Conservation (phyloP, 2,888 invertebrate genomes). For the Drosophila sordidapex region DNA sequence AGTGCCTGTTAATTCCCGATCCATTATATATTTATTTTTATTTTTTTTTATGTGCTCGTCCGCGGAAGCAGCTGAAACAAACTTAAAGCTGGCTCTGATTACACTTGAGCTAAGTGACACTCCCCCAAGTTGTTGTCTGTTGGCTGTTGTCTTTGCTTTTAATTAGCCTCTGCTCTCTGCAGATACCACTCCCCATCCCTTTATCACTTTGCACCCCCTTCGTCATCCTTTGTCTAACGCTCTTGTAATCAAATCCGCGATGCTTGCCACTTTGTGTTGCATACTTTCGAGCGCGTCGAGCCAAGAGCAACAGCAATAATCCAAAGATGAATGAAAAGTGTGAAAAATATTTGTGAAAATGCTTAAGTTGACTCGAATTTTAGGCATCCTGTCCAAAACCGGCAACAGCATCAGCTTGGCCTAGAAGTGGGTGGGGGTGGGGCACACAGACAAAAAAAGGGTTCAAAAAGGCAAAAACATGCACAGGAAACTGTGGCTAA, state of each 20-base stretch:
- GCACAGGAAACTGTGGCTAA: slow-evolving; percentile 78
- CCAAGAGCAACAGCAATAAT: slow-evolving; percentile 16
- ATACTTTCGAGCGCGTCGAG: slow-evolving; percentile 52
- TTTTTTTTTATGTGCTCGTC: background rate
- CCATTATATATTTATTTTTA: background rate
- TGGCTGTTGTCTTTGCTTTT: slow-evolving; percentile 66
- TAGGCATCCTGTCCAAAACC: slow-evolving; percentile 33
- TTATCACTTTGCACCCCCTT: slow-evolving; percentile 10
- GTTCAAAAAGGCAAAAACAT: slow-evolving; percentile 65
- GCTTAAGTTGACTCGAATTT: slow-evolving; percentile 57
- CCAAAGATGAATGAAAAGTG: slow-evolving; percentile 50
- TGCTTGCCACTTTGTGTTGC: slow-evolving; percentile 67
- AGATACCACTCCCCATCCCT: slow-evolving; percentile 1
- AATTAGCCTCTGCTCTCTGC: slow-evolving; percentile 59
- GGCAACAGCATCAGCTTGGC: slow-evolving; percentile 17
- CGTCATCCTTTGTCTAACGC: slow-evolving; percentile 7
- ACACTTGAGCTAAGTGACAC: slow-evolving; percentile 57
- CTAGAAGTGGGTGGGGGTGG: background rate
- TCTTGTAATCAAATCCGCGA: slow-evolving; percentile 76
- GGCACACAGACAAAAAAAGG: slow-evolving; percentile 44
- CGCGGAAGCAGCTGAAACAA: slow-evolving; percentile 5
- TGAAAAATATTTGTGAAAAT: slow-evolving; percentile 75
- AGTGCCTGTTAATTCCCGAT: slow-evolving; percentile 9
- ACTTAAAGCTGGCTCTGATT: slow-evolving; percentile 68
- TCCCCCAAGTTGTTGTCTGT: slow-evolving; percentile 16